Base-by-base conservation (phyloP, 2,888 invertebrate species). In the Siphlonurus alternatus region DNA sequence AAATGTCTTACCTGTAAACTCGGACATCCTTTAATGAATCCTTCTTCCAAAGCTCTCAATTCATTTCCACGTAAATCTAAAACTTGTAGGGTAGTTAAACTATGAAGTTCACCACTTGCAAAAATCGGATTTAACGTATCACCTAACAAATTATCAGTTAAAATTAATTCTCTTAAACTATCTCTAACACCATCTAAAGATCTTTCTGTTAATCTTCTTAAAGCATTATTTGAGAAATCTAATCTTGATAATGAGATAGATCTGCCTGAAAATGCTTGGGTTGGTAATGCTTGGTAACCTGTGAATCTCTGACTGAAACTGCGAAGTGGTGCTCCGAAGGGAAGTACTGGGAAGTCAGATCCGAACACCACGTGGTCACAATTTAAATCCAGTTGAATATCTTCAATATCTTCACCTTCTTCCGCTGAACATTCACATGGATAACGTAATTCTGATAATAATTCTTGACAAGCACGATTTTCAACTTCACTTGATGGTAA, bases 61-160 rank as follows among this genome's bases (percentile, higher is more conserved):
- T 82, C 83, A 72, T 94, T 94, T 7, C 86, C 86, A 63, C 88
- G 87, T 59, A 94, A 77, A 73, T 93, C 91, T 65, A 94, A 75
- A 53, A 87, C 76, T 71, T 84, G 82, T 64, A 93, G 77, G 66
- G 85, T 83, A 2, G 81, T 82, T 66, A 93, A 76, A 19, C 87
- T 85, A 69, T 89, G 88, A 66, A 93, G 85, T 74, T 93, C 93
- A 25, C 86, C 85, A 56, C 88, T 88, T 22, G 91, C 89, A 75
- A 93, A 93, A 69, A 93, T 91, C 0, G 93, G 93, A 76, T 93
- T 93, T 25, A 93, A 77, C 70, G 56, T 56, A 73, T 93, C 93
- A 1, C 93, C 93, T 25, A 94, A 79, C n/a, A 90, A 77, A 73
- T 94, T 94, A 71, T 90, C 84, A 25, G 87, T 82, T 63, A 94